Conservation (phyloP, 2,797 vertebrate genomes). For the Xerus rutilus region DNA sequence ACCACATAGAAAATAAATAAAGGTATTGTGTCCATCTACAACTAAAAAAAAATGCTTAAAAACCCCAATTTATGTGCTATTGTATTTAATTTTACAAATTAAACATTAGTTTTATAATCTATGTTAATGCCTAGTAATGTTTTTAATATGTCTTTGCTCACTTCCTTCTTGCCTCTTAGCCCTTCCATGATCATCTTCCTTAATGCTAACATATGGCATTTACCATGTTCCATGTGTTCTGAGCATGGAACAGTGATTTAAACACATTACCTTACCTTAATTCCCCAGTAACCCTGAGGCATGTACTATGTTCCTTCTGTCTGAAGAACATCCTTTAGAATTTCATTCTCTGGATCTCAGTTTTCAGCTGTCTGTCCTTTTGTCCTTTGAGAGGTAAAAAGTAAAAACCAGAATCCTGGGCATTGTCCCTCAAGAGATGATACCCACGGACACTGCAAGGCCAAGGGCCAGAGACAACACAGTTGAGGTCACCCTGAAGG, state of each 20-base stretch:
- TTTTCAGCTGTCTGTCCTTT: not conserved
- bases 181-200: not conserved
- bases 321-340: conserved; percentile 24
- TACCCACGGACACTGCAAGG: not conserved
- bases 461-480: not conserved
- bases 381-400: not conserved
- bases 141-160: not conserved
- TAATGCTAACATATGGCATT: not conserved
- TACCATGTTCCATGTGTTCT: not conserved
- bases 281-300: not conserved
- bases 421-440: not conserved
- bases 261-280: not conserved
- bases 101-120: not conserved
- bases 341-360: not conserved
- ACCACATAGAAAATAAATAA: no score
- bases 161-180: not conserved
- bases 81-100: not conserved
- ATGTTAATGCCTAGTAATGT: not conserved
- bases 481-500: not conserved
- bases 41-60: no score
- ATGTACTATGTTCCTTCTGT: not conserved
- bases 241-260: not conserved
- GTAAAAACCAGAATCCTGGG: not conserved
- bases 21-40: no score
- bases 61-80: not conserved